These are phyloP conservation scores for Haliclona indistincta DNA, from an alignment of 37 sponge, comb jelly and placozoan species.

Conservation along the genomic window DNA sequence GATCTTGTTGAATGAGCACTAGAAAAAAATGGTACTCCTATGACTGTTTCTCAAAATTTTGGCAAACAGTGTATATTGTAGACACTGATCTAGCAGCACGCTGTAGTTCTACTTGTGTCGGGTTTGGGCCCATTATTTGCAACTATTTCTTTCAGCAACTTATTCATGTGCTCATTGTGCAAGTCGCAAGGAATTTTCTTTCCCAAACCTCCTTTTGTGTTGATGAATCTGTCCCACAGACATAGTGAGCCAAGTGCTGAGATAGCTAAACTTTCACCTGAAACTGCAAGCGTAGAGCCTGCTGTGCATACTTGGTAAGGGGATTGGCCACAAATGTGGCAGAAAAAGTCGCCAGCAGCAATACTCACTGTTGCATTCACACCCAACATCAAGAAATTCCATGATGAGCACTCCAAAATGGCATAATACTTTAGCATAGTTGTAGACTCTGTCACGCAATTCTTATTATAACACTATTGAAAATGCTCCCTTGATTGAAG, in stretches of 20 bases:
- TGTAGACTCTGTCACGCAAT: no score
- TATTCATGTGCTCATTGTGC: not conserved
- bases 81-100: not conserved
- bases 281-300: slow-evolving; percentile 42
- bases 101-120: not conserved
- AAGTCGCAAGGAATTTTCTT: not conserved
- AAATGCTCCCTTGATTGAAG: slow-evolving; percentile 8
- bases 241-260: not conserved
- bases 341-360: slow-evolving; percentile 50
- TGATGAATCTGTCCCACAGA: not conserved
- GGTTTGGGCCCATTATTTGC: not conserved
- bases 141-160: not conserved
- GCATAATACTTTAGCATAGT: slow-evolving; percentile 40
- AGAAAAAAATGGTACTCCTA: slow-evolving; percentile 1
- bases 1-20: slow-evolving; percentile 14
- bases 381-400: slow-evolving; percentile 34
- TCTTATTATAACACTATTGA: not conserved
- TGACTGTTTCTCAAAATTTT: not conserved
- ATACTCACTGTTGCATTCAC: slow-evolving; percentile 40
- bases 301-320: not conserved
- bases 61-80: not conserved
- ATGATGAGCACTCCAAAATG: slow-evolving; percentile 22
- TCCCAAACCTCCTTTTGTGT: not conserved
- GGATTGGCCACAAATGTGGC: slow-evolving; percentile 10
- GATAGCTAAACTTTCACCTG: not conserved